These are phyloP conservation scores for Artibeus jamaicensis DNA, from an alignment of 2,797 vertebrate genomes.

Conservation along the genomic window DNA sequence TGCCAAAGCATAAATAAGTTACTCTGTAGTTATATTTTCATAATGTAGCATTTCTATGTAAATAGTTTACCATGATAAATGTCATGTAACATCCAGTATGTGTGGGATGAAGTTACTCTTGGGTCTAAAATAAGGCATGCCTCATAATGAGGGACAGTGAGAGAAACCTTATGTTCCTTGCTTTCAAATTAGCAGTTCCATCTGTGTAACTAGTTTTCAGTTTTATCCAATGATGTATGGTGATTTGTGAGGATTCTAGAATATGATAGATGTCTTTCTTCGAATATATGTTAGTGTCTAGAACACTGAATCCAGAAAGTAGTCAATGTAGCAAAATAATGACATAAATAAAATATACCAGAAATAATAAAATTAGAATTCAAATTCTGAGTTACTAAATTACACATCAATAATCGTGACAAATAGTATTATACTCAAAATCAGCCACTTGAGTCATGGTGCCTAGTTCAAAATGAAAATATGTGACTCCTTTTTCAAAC, in stretches of 20 bases:
- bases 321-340: neutral
- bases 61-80: conserved; percentile 83
- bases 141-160: conserved; percentile 82
- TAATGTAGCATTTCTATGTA: conserved; percentile 78
- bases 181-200: conserved; percentile 81
- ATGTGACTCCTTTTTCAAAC: neutral
- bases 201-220: conserved; percentile 80
- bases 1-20: conserved; percentile 61
- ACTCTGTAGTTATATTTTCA: conserved; percentile 76
- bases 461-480: neutral
- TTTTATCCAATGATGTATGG: conserved; percentile 33
- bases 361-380: neutral
- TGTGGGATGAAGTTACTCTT: conserved; percentile 77
- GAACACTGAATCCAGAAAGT: neutral
- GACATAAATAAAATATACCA: neutral
- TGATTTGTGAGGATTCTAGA: conserved; percentile 44
- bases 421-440: neutral
- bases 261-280: conserved; percentile 38
- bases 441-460: neutral
- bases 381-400: conserved; percentile 17
- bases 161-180: conserved; percentile 80
- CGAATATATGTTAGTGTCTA: neutral
- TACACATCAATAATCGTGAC: neutral
- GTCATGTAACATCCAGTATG: conserved; percentile 82
- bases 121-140: conserved; percentile 78